Percentiles rank a stretch among this genome's conserved stretches.
These are phyloP conservation scores for Deroplatys truncata DNA, from an alignment of 2,888 invertebrate species.

Conservation along the genomic window DNA sequence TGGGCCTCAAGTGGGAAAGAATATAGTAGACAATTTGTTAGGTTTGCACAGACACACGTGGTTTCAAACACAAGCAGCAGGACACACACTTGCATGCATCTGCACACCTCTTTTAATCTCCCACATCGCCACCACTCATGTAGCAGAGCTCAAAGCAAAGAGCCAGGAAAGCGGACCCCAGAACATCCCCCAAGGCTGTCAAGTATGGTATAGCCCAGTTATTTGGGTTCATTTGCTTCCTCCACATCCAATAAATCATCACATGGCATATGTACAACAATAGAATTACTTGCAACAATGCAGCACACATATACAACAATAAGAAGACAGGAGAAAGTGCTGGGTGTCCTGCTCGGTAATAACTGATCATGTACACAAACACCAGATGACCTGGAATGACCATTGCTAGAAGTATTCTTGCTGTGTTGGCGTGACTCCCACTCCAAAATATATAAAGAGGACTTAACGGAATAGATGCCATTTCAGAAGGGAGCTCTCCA, in stretches of 20 bases:
- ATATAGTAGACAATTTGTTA: too few species aligned
- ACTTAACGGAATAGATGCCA: not conserved
- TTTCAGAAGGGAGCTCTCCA: not conserved
- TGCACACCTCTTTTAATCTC: not conserved
- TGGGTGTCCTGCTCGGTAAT: not conserved
- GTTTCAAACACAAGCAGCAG: too few species aligned
- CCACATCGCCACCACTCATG: constrained; percentile 52
- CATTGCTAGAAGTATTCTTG: constrained; percentile 1
- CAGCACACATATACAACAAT: not conserved
- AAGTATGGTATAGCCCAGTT: constrained; percentile 86
- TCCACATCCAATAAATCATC: constrained; percentile 81
- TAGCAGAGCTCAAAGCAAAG: constrained; percentile 67
- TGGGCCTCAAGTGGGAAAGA: too few species aligned
- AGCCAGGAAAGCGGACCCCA: constrained; percentile 75
- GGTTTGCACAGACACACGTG: too few species aligned
- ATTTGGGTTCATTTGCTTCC: constrained; percentile 75
- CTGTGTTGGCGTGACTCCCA: not conserved
- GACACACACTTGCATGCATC: not conserved
- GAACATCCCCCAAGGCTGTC: constrained; percentile 84
- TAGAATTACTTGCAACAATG: not conserved
- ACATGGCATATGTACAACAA: constrained; percentile 75
- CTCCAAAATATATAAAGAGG: not conserved
- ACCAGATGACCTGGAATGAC: constrained; percentile 1
- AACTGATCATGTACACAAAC: not conserved
- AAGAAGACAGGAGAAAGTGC: not conserved